These are phyloP conservation scores for Zaprionus camerounensis DNA, from an alignment of 1,140 invertebrate species.

Conservation along the genomic window DNA sequence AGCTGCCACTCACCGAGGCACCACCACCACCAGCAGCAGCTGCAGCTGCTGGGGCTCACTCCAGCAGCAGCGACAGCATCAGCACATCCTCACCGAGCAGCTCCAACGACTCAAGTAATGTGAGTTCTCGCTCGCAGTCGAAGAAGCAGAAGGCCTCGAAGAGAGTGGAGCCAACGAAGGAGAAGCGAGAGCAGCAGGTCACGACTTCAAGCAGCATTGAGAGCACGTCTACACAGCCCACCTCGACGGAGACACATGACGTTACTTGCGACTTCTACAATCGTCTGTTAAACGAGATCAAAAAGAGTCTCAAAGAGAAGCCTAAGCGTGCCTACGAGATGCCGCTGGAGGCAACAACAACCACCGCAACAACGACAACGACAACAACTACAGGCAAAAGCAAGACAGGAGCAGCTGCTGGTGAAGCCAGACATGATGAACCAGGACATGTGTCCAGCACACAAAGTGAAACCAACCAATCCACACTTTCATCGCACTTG, in stretches of 20 bases:
- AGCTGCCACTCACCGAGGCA: conserved; percentile 57
- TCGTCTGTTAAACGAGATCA: conserved; percentile 79
- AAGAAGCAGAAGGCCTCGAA: conserved; percentile 62
- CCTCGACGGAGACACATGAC: conserved; percentile 51
- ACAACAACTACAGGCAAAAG: conserved; percentile 19
- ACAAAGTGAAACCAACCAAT: conserved; percentile 16
- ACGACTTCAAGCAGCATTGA: conserved; percentile 23
- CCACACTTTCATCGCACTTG: conserved; percentile 50
- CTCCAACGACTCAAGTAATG: conserved; percentile 75
- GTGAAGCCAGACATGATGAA: conserved; percentile 34
- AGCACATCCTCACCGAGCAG: conserved; percentile 51
- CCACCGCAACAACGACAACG: not conserved
- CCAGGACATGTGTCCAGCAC: conserved; percentile 49
- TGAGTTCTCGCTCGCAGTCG: conserved; percentile 75
- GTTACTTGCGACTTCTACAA: conserved; percentile 82
- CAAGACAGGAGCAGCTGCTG: conserved; percentile 17
- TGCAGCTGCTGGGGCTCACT: conserved; percentile 33
- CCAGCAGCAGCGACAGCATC: conserved; percentile 51
- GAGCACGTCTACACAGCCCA: conserved; percentile 37
- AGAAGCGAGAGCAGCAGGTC: conserved; percentile 36
- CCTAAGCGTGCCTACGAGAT: conserved; percentile 42
- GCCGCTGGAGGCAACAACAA: not conserved
- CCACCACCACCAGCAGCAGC: conserved; percentile 19
- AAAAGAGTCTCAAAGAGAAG: conserved; percentile 75
- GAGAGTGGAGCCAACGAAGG: conserved; percentile 26